Conservation (phyloP, 2,888 invertebrate genomes). For the Lasioglossum calceatum region DNA sequence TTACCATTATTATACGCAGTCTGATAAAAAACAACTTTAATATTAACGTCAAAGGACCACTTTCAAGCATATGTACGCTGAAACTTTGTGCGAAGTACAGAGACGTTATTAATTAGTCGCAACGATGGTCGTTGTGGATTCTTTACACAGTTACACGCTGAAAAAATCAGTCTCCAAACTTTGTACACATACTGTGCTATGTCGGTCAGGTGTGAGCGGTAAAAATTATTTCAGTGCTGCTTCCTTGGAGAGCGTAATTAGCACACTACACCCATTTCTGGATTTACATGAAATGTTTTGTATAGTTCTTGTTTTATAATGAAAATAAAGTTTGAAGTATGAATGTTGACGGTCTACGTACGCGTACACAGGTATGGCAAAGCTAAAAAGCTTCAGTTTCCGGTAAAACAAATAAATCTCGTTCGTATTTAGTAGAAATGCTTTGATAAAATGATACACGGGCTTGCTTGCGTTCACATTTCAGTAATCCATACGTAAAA, state of each 20-base stretch:
- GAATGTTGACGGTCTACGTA: not conserved
- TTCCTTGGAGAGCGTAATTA: constrained; percentile 1
- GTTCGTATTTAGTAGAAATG: not conserved
- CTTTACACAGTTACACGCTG: not conserved
- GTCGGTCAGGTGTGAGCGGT: not conserved
- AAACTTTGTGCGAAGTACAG: not conserved
- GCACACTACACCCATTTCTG: not conserved
- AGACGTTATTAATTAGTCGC: not conserved
- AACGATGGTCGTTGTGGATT: not conserved
- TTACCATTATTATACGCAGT: not conserved
- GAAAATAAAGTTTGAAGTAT: not conserved
- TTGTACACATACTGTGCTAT: not conserved
- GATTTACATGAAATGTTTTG: not conserved
- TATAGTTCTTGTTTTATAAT: not conserved
- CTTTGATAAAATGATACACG: not conserved
- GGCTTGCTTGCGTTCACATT: not conserved
- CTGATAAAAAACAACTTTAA: not conserved
- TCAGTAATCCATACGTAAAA: not conserved
- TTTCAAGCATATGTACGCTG: not conserved
- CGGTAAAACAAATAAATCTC: not conserved
- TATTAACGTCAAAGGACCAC: not conserved
- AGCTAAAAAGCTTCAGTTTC: not conserved
- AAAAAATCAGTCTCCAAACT: not conserved
- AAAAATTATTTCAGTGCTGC: not conserved
- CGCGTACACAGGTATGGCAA: not conserved